Evolutionary conservation across 2,888 invertebrate genomes (phyloP).

Genomic region (Omphaloscelis lunosa): DNA sequence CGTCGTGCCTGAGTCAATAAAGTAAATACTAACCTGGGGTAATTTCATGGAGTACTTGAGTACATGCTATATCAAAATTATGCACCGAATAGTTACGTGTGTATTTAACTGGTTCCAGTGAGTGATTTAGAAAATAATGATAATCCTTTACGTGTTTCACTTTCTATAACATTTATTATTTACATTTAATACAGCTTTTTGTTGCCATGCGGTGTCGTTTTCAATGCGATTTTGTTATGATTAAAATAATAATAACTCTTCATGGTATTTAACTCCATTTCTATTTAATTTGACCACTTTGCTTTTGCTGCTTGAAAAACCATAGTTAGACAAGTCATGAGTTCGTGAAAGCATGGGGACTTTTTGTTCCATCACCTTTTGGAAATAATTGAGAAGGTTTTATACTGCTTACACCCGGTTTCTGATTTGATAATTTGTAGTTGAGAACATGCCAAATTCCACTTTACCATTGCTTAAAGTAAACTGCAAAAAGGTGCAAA

Average conservation of each 20-base stretch:
- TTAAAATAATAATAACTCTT: conserved; percentile 15
- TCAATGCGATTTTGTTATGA: conserved; percentile 20
- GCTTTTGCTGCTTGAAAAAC: not conserved
- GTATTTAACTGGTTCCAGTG: conserved; percentile 53
- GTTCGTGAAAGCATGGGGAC: not conserved
- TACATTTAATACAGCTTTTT: conserved; percentile 41
- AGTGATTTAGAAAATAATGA: conserved; percentile 57
- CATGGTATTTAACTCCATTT: conserved; percentile 13
- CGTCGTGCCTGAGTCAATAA: not conserved
- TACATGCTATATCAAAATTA: conserved; percentile 27
- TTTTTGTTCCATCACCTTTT: too few species aligned
- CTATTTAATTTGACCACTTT: conserved; percentile 15
- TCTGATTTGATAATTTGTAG: too few species aligned
- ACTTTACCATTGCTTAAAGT: too few species aligned
- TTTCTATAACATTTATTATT: conserved; percentile 53
- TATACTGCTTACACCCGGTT: too few species aligned
- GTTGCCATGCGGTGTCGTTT: conserved; percentile 31
- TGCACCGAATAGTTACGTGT: conserved; percentile 37
- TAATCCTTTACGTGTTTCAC: conserved; percentile 37
- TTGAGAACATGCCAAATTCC: too few species aligned
- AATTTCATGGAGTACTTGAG: conserved; percentile 1
- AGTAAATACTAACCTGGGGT: conserved; percentile 7
- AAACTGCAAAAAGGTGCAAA: too few species aligned
- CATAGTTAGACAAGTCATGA: not conserved
- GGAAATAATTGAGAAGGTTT: too few species aligned